phyloP scores from a whole-genome alignment of 2,113 vertebrate genomes.

The Arizona elegans region DNA sequence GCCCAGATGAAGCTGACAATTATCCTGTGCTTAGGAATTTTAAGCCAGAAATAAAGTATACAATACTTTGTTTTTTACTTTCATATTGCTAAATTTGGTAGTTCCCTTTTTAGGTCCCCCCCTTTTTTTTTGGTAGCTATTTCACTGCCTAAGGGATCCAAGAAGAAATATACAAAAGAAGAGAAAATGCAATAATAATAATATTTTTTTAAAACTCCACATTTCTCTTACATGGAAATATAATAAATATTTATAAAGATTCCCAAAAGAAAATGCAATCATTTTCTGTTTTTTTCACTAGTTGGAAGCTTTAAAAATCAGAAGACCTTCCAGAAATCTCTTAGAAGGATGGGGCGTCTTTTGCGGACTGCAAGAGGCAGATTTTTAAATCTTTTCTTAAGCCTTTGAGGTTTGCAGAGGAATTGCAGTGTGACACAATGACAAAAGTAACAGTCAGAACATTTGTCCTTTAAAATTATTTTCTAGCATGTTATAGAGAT shows the following conservation, averaged over 20 bases:
- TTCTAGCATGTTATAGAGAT: not conserved
- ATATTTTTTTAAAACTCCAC: constrained; percentile 25
- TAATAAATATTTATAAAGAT: constrained; percentile 37
- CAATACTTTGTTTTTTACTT: constrained; percentile 47
- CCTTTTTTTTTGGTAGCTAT: constrained; percentile 5
- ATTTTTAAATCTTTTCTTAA: not conserved
- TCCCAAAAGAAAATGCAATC: constrained; percentile 24
- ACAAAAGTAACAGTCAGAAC: not conserved
- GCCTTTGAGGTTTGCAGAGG: not conserved
- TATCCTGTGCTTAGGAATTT: constrained; percentile 51
- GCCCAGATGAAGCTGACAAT: constrained; percentile 53
- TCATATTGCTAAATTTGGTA: constrained; percentile 46
- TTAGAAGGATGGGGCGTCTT: not conserved
- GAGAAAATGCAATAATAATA: constrained; percentile 45
- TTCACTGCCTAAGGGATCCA: constrained; percentile 38
- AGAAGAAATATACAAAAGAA: constrained; percentile 42
- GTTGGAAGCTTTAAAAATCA: not conserved
- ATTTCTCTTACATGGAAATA: constrained; percentile 28
- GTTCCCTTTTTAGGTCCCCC: constrained; percentile 36
- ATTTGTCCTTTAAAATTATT: not conserved
- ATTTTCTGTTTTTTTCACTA: not conserved
- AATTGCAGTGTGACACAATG: not conserved
- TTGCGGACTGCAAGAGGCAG: not conserved
- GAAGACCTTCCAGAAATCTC: not conserved
- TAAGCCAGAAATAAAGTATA: constrained; percentile 50